These are phyloP conservation scores for Dicranocentrus wangi DNA, from an alignment of 2,888 invertebrate genomes.

Conservation along the genomic window DNA sequence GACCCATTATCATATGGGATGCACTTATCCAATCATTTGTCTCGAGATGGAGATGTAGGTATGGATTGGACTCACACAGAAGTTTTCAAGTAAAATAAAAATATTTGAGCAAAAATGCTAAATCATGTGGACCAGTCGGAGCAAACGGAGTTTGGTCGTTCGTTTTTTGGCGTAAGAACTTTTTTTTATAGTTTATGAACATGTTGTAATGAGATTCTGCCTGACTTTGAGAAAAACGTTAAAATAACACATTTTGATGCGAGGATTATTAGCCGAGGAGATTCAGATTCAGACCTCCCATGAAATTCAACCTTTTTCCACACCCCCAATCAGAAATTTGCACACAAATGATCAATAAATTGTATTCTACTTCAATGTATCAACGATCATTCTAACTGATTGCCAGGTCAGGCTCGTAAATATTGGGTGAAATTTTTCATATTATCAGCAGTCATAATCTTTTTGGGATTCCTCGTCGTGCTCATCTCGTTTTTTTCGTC, in stretches of 20 bases:
- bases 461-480: constrained; percentile 31
- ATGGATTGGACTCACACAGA: too few species aligned
- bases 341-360: constrained; percentile 70
- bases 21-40: too few species aligned
- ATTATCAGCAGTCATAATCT: constrained; percentile 38
- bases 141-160: too few species aligned
- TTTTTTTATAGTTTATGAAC: constrained; percentile 51
- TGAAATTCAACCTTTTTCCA: constrained; percentile 66
- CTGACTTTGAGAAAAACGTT: constrained; percentile 43
- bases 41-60: too few species aligned
- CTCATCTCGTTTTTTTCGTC: background rate
- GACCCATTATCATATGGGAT: constrained; percentile 44
- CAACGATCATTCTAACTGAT: constrained; percentile 58
- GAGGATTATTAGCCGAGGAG: constrained; percentile 62
- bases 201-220: constrained; percentile 59
- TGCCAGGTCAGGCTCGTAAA: constrained; percentile 54
- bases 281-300: constrained; percentile 67
- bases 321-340: constrained; percentile 68
- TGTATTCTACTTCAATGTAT: constrained; percentile 59
- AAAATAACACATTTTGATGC: constrained; percentile 59
- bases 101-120: too few species aligned
- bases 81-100: constrained; percentile 33
- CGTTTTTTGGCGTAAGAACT: constrained; percentile 3
- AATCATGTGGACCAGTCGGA: too few species aligned
- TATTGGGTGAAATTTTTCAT: constrained; percentile 38